Base-by-base conservation (phyloP, 1,140 invertebrate genomes). In the Meloidogyne hapla region DNA sequence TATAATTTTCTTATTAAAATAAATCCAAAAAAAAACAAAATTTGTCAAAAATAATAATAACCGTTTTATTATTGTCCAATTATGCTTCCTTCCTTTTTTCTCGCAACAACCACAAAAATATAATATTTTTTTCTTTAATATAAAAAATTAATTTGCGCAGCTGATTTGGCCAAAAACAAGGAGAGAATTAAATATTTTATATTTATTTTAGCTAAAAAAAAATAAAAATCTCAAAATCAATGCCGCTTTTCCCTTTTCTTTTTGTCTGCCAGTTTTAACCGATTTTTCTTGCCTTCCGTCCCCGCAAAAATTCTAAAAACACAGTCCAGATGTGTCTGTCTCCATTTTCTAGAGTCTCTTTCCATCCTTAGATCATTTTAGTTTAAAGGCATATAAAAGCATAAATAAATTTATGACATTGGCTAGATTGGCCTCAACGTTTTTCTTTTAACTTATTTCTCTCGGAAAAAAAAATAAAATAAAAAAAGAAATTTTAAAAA, bases 271-370 rank as follows among this genome's bases (percentile, higher is more conserved):
- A n/a, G 4, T 56, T 56, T 56, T 13, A 33, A 56, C 18, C 18
- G 18, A 56, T 56, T 56, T 56, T 42, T 42, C 48, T 56, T 56
- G 48, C 18, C n/a, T 56, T 56, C 48, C 48, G 48, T 56, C 33
- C 48, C 48, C 48, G 48, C 48, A 56, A 56, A 56, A 56, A 56
- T 13, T n/a, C n/a, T 56, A 56, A 56, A 56, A 56, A 48, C n/a
- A n/a, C n/a, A 56, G 18, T 56, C 48, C 48, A 56, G 48, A 56
- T 56, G 48, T 56, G 48, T 56, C 18, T 6, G 4, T n/a, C 13
- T 15, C 13, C 48, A 56, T 56, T 56, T 15, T 18, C 13, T 56
- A n/a, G 1, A 6, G 18, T 13, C 18, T n/a, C 3, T 6, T 56
- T 3, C 18, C n/a, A 33, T 33, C 33, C 33, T 56, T n/a, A 8